Evolutionary conservation across 2,888 invertebrate genomes (phyloP), one percentile per base, ranked within the genome.

Genomic region (Rhorus exstirpatorius): DNA sequence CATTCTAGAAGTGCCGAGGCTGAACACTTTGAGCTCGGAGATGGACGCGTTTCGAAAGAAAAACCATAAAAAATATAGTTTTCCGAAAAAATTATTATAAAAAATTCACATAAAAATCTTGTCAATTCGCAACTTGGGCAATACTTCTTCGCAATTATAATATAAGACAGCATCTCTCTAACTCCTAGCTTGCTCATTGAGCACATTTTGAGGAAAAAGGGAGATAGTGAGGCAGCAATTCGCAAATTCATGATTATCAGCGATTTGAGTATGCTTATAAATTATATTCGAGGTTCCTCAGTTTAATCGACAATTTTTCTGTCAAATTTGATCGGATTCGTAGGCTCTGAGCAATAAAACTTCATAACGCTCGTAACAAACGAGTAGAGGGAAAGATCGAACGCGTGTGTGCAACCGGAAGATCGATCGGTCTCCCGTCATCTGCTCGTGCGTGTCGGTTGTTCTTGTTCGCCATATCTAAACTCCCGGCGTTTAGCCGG

Each of bases 381-480:
- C 31, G 26, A 55, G 12, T 55, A 44, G 35, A n/a, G 12, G 17
- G 19, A 65, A 46, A 65, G 35, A 63, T 65, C 24, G 65, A 46
- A 61, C 74, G 60, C 61, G 74, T 74, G 74, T 74, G 74, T 75
- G 49, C 31, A 44, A 70, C 74, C 75, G 82, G 78, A 82, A 82
- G 82, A 82, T 82, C 82, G 82, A 82, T 79, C 82, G 79, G 74
- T 82, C 58, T 74, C 65, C 51, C 58, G 70, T 75, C 70, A 82
- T 61, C 70, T n/a, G n/a, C n/a, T 81, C 74, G 79, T 82, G 79
- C 79, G 82, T 79, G 79, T 82, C 74, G 38, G 44, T 35, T 63
- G 49, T 63, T 53, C 74, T 67, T 70, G 72, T 78, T 79, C 82
- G 58, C 79, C 72, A 74, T 81, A 78, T 79, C 79, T 67, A 76